phyloP scores from a whole-genome alignment of 2,888 invertebrate genomes.

The Ceramica pisi region DNA sequence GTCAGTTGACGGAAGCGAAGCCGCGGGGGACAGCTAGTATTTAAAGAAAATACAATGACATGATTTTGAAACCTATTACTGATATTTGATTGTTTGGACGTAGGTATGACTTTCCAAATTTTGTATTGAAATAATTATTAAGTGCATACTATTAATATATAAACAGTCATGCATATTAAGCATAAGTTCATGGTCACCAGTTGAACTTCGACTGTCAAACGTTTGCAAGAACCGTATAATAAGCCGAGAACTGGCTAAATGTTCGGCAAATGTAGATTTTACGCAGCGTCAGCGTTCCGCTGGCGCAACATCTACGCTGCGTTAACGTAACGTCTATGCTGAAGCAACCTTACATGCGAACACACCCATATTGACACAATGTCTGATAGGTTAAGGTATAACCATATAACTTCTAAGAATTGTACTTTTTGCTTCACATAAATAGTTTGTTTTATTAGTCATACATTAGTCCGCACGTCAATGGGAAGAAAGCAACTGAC shows the following conservation, averaged over 20 bases:
- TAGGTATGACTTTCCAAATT: background rate
- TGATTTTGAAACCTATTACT: background rate
- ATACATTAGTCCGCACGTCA: background rate
- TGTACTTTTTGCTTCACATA: background rate
- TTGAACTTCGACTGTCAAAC: background rate
- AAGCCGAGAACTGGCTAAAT: background rate
- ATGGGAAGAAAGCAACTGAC: background rate
- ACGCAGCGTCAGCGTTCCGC: background rate
- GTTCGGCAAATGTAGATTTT: background rate
- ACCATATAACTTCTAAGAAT: too few relatives aligned
- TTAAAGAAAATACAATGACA: too few relatives aligned
- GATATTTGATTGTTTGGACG: background rate
- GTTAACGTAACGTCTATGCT: background rate
- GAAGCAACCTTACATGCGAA: background rate
- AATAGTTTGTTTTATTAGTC: background rate
- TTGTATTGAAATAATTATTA: background rate
- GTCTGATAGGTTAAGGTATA: too few relatives aligned
- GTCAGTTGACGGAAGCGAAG: too few relatives aligned
- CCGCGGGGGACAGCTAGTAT: too few relatives aligned
- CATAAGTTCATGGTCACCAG: slow-evolving; percentile 15
- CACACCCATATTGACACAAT: background rate
- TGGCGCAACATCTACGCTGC: background rate
- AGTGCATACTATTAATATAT: slow-evolving; percentile 2
- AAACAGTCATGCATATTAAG: slow-evolving; percentile 3
- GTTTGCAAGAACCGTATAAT: background rate